Conservation (phyloP, 2,888 invertebrate genomes). For the Caenorhabditis sp. region DNA sequence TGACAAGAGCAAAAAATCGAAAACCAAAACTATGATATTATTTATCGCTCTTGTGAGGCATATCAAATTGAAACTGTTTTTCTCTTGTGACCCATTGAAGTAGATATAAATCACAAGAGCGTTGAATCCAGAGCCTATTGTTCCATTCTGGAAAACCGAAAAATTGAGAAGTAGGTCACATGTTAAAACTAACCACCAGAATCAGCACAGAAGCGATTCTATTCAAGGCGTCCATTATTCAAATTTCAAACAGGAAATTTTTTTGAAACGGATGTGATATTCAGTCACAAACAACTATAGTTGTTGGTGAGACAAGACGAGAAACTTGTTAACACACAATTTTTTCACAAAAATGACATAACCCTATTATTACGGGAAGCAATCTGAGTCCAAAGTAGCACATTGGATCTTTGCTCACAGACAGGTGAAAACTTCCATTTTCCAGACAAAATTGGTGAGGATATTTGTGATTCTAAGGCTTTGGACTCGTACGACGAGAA, state of each 20-base stretch:
- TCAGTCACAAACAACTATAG: no score
- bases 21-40: slow-evolving; percentile 31
- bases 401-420: not conserved
- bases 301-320: no score
- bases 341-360: no score
- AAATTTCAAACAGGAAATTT: not conserved
- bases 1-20: slow-evolving; percentile 28
- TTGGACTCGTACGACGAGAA: no score
- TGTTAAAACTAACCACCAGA: not conserved
- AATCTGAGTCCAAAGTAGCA: no score
- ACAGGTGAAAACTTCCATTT: not conserved
- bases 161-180: not conserved
- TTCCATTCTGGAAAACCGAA: slow-evolving; percentile 9
- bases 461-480: not conserved
- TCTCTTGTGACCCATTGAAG: slow-evolving; percentile 40
- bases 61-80: slow-evolving; percentile 38
- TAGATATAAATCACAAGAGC: slow-evolving; percentile 14
- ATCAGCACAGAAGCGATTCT: not conserved
- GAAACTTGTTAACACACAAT: no score
- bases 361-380: no score
- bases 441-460: not conserved
- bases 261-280: not conserved
- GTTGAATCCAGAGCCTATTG: slow-evolving; percentile 23
- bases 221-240: slow-evolving; percentile 1
- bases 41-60: slow-evolving; percentile 38